A percentile compares a stretch with the other conserved stretches of the same genome.
Conservation (phyloP, 2,797 vertebrate genomes). For the Diglossa cyanea region DNA sequence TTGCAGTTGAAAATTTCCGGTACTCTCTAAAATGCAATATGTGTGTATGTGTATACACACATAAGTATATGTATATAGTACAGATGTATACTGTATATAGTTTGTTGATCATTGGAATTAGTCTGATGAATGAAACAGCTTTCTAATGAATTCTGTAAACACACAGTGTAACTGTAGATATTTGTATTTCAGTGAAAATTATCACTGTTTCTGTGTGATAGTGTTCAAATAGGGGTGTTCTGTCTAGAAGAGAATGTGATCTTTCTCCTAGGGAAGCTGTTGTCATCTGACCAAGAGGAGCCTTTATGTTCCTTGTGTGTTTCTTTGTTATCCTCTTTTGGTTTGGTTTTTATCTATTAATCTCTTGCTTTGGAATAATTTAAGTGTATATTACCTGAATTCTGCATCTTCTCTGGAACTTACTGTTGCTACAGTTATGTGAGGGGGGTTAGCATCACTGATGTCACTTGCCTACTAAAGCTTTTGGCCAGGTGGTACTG, state of each 20-base stretch:
- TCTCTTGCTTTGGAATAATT: not conserved
- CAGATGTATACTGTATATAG: not conserved
- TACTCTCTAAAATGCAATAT: not conserved
- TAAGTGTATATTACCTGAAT: not conserved
- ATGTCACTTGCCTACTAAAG: not conserved
- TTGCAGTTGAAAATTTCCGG: not conserved
- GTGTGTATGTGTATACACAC: rapidly evolving
- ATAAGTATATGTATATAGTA: not conserved
- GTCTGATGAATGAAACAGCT: not conserved
- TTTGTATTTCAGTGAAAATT: not conserved
- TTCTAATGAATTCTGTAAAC: not conserved
- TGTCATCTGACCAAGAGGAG: not conserved
- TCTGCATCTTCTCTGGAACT: not conserved
- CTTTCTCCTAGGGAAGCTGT: not conserved
- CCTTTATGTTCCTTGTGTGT: not conserved
- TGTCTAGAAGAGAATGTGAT: not conserved
- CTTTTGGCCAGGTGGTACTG: not conserved
- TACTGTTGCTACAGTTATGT: not conserved
- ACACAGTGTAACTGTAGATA: not conserved
- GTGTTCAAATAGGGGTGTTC: not conserved
- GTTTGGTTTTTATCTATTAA: not conserved
- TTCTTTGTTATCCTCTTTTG: not conserved
- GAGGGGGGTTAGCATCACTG: not conserved
- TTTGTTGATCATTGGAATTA: not conserved
- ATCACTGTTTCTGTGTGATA: not conserved